A percentile compares a stretch with the other conserved stretches of the same genome.
Evolutionary conservation across 2,113 vertebrate species (phyloP).

Genomic region (Talpa occidentalis): DNA sequence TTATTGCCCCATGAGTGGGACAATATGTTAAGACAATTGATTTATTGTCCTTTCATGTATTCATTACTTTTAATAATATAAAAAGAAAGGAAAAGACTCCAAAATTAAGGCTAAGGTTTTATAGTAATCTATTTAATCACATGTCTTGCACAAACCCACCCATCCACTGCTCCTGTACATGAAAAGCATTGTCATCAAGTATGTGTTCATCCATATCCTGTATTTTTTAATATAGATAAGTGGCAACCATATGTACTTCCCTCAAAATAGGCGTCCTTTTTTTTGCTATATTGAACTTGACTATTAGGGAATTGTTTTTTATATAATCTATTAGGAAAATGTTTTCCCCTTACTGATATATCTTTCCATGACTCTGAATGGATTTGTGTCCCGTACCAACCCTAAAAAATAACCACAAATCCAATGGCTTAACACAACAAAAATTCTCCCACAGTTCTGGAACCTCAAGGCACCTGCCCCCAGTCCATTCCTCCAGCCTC

Average conservation of each 20-base stretch:
- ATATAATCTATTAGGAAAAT: no score
- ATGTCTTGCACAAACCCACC: accelerated
- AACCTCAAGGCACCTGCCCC: no score
- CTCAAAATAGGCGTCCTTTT: no score
- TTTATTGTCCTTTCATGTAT: background rate
- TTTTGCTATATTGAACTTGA: no score
- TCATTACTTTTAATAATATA: background rate
- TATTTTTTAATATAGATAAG: background rate
- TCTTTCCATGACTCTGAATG: no score
- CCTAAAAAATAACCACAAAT: no score
- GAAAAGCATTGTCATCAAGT: background rate
- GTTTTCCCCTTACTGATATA: no score
- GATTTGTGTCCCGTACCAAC: no score
- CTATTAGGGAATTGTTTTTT: no score
- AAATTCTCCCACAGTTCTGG: no score
- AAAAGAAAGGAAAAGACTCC: background rate
- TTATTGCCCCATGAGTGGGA: background rate
- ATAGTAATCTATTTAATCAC: background rate
- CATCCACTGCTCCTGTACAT: background rate
- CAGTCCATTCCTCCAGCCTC: no score
- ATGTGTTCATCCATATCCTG: background rate
- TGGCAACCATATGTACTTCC: background rate
- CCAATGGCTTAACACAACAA: no score
- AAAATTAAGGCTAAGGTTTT: background rate
- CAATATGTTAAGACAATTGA: background rate